Evolutionary conservation across 2,113 vertebrate species (phyloP), one percentile per base, ranked within the genome.

Genomic region (Pelvicachromis taeniatus): DNA sequence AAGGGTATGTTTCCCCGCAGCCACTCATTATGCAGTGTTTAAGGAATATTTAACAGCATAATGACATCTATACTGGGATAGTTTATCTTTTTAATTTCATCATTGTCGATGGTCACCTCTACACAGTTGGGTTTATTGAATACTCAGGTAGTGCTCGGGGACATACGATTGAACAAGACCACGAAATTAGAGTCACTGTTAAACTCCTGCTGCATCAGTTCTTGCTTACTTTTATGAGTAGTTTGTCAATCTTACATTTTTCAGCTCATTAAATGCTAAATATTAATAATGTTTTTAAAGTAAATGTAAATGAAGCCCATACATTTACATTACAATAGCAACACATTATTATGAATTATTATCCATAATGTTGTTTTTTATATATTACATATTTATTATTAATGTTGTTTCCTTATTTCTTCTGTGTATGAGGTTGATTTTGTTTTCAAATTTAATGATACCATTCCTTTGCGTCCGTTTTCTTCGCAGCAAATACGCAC

Each of bases 41-140:
- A 73, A 45, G 78, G 83, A 31, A 90, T 78, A 87, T 83, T 75
- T 85, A 63, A 82, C 70, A 31, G 38, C 52, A 42, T 81, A 88
- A 92, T 87, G 80, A 84, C 90, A 80, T 78, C 80, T 75, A 42
- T 68, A 73, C 59, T 12, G 6, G 38, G n/a, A 86, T 82, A 86
- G 81, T 86, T 89, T 93, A 61, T 89, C 63, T 83, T 91, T 90
- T 88, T 80, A 82, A 87, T 90, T 85, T 80, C 52, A 87, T 86
- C 78, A 79, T 59, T 33, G 58, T 82, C 5, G 1, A 29, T 19
- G 33, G 80, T 86, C 85, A 86, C 55, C 54, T 80, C 21, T 21
- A 26, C 68, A 78, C 85, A 80, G 58, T 16, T 63, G 77, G 84
- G 40, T 89, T 77, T 85, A 82, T 23, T 21, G 33, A 90, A 80